Conservation (phyloP, 2,113 vertebrate genomes). For the Vombatus ursinus region DNA sequence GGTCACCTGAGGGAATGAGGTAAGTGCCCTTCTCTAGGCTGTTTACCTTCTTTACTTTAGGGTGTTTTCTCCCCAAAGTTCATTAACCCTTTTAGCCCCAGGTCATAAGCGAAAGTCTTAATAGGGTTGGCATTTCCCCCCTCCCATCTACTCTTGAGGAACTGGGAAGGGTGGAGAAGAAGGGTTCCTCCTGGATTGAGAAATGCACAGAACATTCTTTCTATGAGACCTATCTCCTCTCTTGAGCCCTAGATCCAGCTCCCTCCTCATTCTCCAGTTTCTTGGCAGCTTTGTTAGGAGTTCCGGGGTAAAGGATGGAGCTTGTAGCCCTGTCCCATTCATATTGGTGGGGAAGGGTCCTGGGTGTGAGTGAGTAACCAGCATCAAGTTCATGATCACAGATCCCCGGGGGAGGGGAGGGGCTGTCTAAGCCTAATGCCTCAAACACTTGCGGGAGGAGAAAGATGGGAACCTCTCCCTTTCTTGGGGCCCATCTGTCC, state of each 20-base stretch:
- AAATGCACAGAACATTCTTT: slow-evolving; percentile 32
- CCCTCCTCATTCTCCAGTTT: slow-evolving; percentile 20
- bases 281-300: slow-evolving; percentile 34
- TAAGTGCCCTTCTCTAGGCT: slow-evolving; percentile 41
- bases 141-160: slow-evolving; percentile 12
- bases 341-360: background rate
- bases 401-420: background rate
- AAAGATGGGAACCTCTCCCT: background rate
- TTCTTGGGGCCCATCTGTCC: background rate
- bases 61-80: slow-evolving; percentile 63
- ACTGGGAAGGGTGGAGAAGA: slow-evolving; percentile 9
- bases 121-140: slow-evolving; percentile 19
- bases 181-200: slow-evolving; percentile 43
- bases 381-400: background rate
- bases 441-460: background rate
- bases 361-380: background rate
- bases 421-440: background rate
- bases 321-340: background rate
- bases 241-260: background rate
- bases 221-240: slow-evolving; percentile 8
- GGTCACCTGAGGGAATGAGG: background rate
- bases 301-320: background rate
- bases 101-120: slow-evolving; percentile 36
- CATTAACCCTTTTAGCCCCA: slow-evolving; percentile 53
- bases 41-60: slow-evolving; percentile 26